These are phyloP conservation scores for Phocides pigmalion DNA, from an alignment of 1,140 invertebrate species.

Conservation along the genomic window DNA sequence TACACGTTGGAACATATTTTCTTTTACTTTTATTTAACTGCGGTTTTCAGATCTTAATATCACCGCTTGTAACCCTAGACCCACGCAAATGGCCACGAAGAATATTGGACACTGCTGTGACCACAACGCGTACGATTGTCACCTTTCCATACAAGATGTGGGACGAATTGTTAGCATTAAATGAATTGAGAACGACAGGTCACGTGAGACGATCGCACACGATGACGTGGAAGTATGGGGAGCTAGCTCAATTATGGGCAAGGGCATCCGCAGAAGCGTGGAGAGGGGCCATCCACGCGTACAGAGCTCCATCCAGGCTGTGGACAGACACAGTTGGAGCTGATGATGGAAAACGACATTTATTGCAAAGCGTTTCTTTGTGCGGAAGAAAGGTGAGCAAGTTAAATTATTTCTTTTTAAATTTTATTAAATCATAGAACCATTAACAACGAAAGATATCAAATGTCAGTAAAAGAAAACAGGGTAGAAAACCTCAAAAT, in stretches of 20 bases:
- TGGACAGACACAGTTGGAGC: conserved; percentile 66
- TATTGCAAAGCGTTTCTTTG: conserved; percentile 88
- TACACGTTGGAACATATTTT: too few relatives aligned
- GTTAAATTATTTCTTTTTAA: background rate
- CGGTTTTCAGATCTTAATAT: conserved; percentile 62
- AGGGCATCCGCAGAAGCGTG: conserved; percentile 59
- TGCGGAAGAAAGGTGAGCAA: conserved; percentile 87
- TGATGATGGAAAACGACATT: conserved; percentile 80
- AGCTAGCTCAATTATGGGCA: conserved; percentile 59
- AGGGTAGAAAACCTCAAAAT: background rate
- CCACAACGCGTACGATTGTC: conserved; percentile 46
- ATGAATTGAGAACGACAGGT: conserved; percentile 57
- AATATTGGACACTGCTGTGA: conserved; percentile 43
- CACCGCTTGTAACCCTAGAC: conserved; percentile 71
- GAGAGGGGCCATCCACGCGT: conserved; percentile 53
- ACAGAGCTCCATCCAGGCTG: conserved; percentile 64
- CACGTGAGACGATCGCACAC: conserved; percentile 61
- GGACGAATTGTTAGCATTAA: conserved; percentile 66
- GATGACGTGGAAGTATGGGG: conserved; percentile 70
- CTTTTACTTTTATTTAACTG: conserved; percentile 2
- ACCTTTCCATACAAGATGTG: conserved; percentile 55
- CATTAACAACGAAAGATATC: too few relatives aligned
- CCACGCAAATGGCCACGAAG: conserved; percentile 74
- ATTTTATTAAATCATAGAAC: too few relatives aligned
- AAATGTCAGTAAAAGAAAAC: conserved; percentile 5